A percentile compares a stretch with the other conserved stretches of the same genome.
These are phyloP conservation scores for Oxyteleia sp. DNA, from an alignment of 2,888 invertebrate genomes.

Conservation along the genomic window DNA sequence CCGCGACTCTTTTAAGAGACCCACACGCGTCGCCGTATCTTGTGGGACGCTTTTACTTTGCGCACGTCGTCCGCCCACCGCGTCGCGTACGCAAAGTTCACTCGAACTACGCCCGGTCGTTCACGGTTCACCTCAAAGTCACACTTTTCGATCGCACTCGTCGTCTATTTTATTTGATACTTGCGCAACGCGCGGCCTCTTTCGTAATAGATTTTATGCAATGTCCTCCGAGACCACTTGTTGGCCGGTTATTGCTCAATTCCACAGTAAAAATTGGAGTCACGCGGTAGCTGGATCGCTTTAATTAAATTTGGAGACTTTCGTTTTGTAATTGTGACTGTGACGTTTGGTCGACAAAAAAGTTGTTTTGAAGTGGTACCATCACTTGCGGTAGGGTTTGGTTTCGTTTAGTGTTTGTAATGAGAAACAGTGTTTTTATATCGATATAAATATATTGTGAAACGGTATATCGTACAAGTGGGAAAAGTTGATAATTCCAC, in stretches of 20 bases:
- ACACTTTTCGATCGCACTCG: constrained; percentile 7
- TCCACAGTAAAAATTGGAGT: constrained; percentile 1
- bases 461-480: too few species aligned
- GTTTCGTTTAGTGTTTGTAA: too few species aligned
- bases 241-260: constrained; percentile 1
- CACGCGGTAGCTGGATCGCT: neutral
- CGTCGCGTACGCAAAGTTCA: constrained; percentile 45
- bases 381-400: too few species aligned
- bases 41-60: constrained; percentile 53
- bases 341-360: too few species aligned
- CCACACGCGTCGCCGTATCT: constrained; percentile 55
- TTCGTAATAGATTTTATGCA: constrained; percentile 33
- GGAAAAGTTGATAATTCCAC: too few species aligned
- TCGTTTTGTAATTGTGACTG: neutral
- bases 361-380: too few species aligned
- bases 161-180: neutral
- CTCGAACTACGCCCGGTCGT: constrained; percentile 2
- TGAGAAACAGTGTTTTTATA: too few species aligned
- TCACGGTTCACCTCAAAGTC: constrained; percentile 26
- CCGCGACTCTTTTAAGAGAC: constrained; percentile 49
- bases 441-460: too few species aligned
- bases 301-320: neutral
- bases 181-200: constrained; percentile 16
- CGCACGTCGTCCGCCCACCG: constrained; percentile 52
- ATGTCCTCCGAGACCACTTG: constrained; percentile 11